phyloP scores from a whole-genome alignment of 1,140 invertebrate genomes.

The Macrostomum lignano region DNA sequence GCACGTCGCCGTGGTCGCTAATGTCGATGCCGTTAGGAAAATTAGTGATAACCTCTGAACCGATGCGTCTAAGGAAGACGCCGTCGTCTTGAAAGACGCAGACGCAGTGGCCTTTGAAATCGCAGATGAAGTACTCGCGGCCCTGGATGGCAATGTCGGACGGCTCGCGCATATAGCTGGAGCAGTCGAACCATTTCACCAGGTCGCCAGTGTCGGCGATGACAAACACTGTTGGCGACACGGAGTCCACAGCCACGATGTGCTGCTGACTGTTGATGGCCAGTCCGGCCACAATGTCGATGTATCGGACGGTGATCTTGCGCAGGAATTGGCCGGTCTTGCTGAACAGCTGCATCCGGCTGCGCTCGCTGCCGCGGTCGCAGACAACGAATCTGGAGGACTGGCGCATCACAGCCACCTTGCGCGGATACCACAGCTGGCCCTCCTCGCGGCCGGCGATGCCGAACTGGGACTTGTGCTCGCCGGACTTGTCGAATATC shows the following conservation, averaged over 20 bases:
- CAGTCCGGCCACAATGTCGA: slow-evolving; percentile 81
- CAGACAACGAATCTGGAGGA: slow-evolving; percentile 51
- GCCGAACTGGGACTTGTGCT: not conserved
- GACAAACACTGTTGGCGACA: slow-evolving; percentile 76
- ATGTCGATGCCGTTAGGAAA: slow-evolving; percentile 92
- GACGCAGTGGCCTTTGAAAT: slow-evolving; percentile 87
- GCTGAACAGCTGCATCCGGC: slow-evolving; percentile 67
- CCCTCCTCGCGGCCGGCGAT: slow-evolving; percentile 42
- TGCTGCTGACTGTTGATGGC: slow-evolving; percentile 51
- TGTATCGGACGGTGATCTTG: slow-evolving; percentile 68
- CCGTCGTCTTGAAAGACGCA: slow-evolving; percentile 74
- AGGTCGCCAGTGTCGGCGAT: slow-evolving; percentile 62
- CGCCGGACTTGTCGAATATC: slow-evolving; percentile 6
- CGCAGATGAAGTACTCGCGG: slow-evolving; percentile 79
- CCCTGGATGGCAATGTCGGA: slow-evolving; percentile 75
- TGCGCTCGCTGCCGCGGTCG: slow-evolving; percentile 73
- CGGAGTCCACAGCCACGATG: slow-evolving; percentile 82
- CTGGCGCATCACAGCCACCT: slow-evolving; percentile 56
- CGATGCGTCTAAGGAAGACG: slow-evolving; percentile 59
- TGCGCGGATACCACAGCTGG: slow-evolving; percentile 76
- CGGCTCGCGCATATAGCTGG: slow-evolving; percentile 77
- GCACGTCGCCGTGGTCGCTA: slow-evolving; percentile 68
- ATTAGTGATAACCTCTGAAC: slow-evolving; percentile 70
- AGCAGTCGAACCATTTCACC: slow-evolving; percentile 75
- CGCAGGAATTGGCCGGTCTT: slow-evolving; percentile 39